phyloP scores from a whole-genome alignment of 2,888 invertebrate species.

The Parnassius mnemosyne region DNA sequence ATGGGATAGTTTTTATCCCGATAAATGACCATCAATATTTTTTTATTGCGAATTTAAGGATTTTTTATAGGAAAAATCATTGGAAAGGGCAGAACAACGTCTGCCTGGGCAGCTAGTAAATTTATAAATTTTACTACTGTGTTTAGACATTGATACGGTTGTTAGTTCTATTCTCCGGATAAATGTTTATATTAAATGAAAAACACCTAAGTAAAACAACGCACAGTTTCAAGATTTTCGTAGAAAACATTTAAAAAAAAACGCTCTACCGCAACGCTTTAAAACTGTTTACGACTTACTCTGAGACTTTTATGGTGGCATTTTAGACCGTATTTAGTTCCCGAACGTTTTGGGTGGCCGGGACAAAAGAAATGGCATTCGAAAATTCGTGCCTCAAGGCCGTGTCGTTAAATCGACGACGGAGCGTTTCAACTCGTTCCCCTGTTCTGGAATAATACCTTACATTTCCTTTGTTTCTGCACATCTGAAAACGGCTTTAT shows the following conservation, averaged over 20 bases:
- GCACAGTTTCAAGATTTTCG: constrained; percentile 4
- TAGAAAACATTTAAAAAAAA: constrained; percentile 27
- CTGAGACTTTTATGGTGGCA: constrained; percentile 48
- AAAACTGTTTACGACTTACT: constrained; percentile 48
- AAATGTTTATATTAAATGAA: too few relatives aligned
- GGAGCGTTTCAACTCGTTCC: constrained; percentile 35
- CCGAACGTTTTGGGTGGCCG: constrained; percentile 33
- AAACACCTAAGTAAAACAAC: not conserved
- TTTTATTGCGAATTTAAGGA: too few relatives aligned
- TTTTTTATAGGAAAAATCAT: too few relatives aligned
- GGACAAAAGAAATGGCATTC: constrained; percentile 28
- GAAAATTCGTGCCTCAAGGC: constrained; percentile 35
- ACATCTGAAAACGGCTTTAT: constrained; percentile 26
- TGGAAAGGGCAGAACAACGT: too few relatives aligned
- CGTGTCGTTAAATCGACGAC: constrained; percentile 37
- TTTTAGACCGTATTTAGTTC: constrained; percentile 38
- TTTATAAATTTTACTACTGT: too few relatives aligned
- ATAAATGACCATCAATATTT: too few relatives aligned
- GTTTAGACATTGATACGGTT: too few relatives aligned
- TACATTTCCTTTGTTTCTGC: constrained; percentile 37
- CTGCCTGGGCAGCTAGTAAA: too few relatives aligned
- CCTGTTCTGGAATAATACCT: constrained; percentile 34
- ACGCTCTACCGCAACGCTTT: constrained; percentile 34
- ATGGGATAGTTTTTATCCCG: too few relatives aligned
- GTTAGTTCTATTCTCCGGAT: too few relatives aligned